Base-by-base conservation (phyloP, 2,797 vertebrate genomes). In the Paratrypauchen microcephalus region DNA sequence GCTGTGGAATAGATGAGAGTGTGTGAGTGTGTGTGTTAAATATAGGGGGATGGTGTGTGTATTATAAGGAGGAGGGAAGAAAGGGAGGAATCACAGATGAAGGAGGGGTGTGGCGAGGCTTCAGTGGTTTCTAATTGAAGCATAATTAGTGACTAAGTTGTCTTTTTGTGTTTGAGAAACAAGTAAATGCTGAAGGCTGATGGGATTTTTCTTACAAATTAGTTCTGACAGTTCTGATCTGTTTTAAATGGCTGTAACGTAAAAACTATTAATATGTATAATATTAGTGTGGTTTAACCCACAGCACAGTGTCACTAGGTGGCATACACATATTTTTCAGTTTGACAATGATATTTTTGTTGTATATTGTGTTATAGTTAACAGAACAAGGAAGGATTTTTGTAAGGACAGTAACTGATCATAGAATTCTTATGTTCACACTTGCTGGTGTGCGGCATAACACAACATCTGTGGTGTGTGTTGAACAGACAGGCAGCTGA, bases 391-490 rank as follows among this genome's bases (percentile, higher is more conserved):
- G 36, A 64, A 78, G 61, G 48, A 66, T 54, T 54, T 32, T 66
- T 60, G 59, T 67, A 24, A 74, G 72, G 63, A 32, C 69, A 65
- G 73, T 85, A 74, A 86, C 87, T 85, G 86, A 76, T 83, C 32
- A 26, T 65, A 26, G 54, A 74, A 61, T 85, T 72, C 81, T 84
- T 71, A 77, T 77, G 73, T 68, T 83, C 68, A 26, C 78, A 62
- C 74, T 83, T 76, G 67, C 71, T 81, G 77, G 70, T 79, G 69
- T 70, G 75, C 74, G 71, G 75, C 74, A 86, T 77, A 84, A 78
- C 78, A 68, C 76, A 64, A 86, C 83, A 86, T 92, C 83, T 89
- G 82, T 56, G 73, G 72, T 71, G 67, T 71, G 79, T 72, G 79
- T 76, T 62, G 39, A 58, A 50, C 59, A 65, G 66, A 71, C 48